Evolutionary conservation across 64 coral and sea anemone genomes (phyloP), one percentile per base, ranked within the genome.

Genomic region (Trachythela sp.): DNA sequence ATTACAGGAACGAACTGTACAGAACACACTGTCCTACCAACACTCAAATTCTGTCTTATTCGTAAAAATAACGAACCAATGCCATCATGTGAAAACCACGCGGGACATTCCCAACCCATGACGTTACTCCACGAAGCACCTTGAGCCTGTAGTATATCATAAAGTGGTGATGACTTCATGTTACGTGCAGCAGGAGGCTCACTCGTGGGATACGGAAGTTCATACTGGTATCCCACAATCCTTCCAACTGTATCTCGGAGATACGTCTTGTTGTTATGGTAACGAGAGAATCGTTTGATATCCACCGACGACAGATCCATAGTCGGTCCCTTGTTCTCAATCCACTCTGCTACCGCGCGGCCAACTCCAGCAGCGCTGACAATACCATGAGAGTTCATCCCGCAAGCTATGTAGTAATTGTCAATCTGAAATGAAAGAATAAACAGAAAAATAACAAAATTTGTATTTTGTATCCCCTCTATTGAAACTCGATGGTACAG

Each of bases 31-130:
- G 20, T 24, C 5, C 14, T 87, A 2, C 20, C 4, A 45, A 45
- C 42, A 91, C 89, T 85, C 39, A n/a, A n/a, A n/a, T n/a, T n/a
- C n/a, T n/a, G n/a, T n/a, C n/a, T n/a, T n/a, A n/a, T n/a, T n/a
- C n/a, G n/a, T n/a, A n/a, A n/a, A n/a, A n/a, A n/a, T n/a, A n/a
- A n/a, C n/a, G n/a, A n/a, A 97, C 95, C 95, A 35, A 71, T 54
- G 35, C 70, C 88, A 22, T 71, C 64, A 10, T 88, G 45, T 8
- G 54, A 36, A 76, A 94, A 97, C 90, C 91, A 97, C 75, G 92
- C 92, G 14, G 95, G 88, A 85, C 93, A 85, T 34, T 97, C 95
- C 95, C 95, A 97, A 29, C 95, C 95, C 95, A 94, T 97, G 48
- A 86, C 92, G 35, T 94, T 91, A 18, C 90, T 88, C 95, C 95